Evolutionary conservation across 1,140 invertebrate genomes (phyloP).

Genomic region (Conus betulinus): DNA sequence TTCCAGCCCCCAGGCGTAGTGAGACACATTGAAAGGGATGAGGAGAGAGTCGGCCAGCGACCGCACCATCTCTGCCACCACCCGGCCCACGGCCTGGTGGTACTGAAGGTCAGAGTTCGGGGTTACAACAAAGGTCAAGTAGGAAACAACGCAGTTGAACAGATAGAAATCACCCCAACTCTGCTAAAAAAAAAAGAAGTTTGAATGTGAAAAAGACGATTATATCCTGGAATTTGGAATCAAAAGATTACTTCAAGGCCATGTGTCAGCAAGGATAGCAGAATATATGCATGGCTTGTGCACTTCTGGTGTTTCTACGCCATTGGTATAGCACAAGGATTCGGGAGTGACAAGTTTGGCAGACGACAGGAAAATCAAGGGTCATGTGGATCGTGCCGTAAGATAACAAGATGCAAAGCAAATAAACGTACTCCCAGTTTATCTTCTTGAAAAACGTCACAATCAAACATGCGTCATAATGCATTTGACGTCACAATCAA

Average conservation of each 20-base stretch:
- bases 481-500: no score
- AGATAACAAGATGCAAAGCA: no score
- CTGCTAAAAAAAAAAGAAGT: no score
- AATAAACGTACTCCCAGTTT: no score
- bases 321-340: no score
- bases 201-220: no score
- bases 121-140: background rate
- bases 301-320: no score
- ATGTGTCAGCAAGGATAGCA: background rate
- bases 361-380: background rate
- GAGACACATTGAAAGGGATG: conserved; percentile 71
- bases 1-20: conserved; percentile 52
- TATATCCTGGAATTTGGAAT: background rate
- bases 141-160: background rate
- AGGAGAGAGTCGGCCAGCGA: conserved; percentile 72
- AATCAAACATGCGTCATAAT: no score
- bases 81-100: conserved; percentile 69
- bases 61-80: conserved; percentile 70
- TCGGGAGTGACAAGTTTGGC: background rate
- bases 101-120: conserved; percentile 44
- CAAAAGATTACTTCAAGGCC: background rate
- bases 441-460: no score
- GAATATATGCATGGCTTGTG: background rate
- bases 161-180: background rate
- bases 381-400: background rate